Evolutionary conservation across 2,113 vertebrate genomes (phyloP).

Genomic region (Chionomys nivalis): DNA sequence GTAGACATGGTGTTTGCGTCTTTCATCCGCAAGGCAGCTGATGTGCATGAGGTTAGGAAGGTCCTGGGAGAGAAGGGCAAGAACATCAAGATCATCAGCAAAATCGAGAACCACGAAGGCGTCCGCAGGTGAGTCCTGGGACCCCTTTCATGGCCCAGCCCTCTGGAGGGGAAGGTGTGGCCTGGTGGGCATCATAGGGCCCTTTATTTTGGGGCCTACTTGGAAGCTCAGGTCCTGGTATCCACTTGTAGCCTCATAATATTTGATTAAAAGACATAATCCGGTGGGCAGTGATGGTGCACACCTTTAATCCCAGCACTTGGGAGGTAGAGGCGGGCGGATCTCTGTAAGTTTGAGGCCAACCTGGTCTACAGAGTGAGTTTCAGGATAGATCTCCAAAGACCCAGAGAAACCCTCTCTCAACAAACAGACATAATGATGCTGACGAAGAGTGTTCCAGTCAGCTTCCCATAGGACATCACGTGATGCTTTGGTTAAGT

Average conservation of each 20-base stretch:
- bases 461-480: background rate
- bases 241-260: background rate
- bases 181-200: background rate
- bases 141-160: background rate
- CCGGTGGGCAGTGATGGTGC: rapidly evolving
- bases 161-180: background rate
- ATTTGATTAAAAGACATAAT: background rate
- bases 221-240: background rate
- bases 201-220: background rate
- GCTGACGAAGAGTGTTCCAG: background rate
- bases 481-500: rapidly evolving
- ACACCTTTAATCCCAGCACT: no score
- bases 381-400: no score
- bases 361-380: no score
- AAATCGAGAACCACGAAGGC: constrained; percentile 98
- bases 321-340: no score
- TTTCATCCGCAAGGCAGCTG: constrained; percentile 97
- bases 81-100: constrained; percentile 98
- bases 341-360: no score
- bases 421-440: background rate
- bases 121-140: constrained; percentile 90
- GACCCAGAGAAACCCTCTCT: no score
- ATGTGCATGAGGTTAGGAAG: constrained; percentile 95
- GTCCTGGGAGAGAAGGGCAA: constrained; percentile 97
- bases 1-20: constrained; percentile 99